Percentiles rank a stretch among this genome's conserved stretches.
Conservation (phyloP, 2,797 vertebrate species). For the Erithacus rubecula region DNA sequence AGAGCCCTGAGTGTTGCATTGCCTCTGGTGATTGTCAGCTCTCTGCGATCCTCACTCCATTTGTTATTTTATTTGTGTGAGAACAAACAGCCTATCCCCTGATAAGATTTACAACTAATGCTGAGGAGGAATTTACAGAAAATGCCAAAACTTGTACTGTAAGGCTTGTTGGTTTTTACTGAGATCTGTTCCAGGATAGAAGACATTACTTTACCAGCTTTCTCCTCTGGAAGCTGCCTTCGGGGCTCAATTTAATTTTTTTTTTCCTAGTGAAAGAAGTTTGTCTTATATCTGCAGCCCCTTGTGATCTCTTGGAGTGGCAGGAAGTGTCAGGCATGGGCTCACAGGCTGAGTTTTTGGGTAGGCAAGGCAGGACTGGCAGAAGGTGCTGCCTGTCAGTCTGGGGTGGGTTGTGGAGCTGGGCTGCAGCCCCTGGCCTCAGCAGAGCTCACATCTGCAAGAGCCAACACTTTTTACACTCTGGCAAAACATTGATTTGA, state of each 20-base stretch:
- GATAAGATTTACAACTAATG: conserved; percentile 62
- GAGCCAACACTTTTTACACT: neutral
- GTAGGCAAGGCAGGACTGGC: neutral
- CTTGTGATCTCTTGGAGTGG: neutral
- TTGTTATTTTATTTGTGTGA: conserved; percentile 57
- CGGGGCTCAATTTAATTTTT: neutral
- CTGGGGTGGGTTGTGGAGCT: neutral
- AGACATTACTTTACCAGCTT: conserved; percentile 23
- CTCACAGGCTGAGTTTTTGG: neutral
- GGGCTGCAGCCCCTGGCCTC: neutral
- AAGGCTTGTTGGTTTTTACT: conserved; percentile 35
- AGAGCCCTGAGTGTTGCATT: conserved; percentile 13
- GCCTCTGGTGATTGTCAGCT: conserved; percentile 48
- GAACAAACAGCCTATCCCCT: conserved; percentile 53
- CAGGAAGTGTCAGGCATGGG: neutral
- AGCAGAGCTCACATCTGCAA: neutral
- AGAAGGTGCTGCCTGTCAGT: neutral
- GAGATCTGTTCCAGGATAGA: conserved; percentile 49
- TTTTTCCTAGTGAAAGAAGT: neutral
- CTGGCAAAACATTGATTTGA: neutral
- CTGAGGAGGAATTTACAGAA: conserved; percentile 12
- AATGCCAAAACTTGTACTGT: conserved; percentile 17
- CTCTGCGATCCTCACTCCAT: conserved; percentile 12
- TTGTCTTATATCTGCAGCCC: neutral
- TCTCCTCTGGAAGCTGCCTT: conserved; percentile 25